Evolutionary conservation across 2,888 invertebrate genomes (phyloP).

Genomic region (Caenorhabditis virilis): DNA sequence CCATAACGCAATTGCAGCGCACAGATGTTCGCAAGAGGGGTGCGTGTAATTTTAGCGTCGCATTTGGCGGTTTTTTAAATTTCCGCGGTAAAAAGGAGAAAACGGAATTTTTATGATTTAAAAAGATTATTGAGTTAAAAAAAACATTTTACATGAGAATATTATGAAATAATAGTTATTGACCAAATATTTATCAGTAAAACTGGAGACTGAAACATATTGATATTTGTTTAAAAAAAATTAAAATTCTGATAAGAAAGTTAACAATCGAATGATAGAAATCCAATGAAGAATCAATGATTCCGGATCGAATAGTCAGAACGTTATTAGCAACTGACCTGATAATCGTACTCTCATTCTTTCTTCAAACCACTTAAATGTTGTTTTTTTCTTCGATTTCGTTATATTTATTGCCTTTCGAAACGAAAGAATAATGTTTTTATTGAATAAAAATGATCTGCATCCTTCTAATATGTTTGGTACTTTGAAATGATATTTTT

Average conservation of each 20-base stretch:
- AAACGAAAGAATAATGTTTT: neutral
- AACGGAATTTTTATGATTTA: too few species aligned
- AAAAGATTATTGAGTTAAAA: too few species aligned
- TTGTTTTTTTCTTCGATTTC: neutral
- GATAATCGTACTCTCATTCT: slow-evolving; percentile 21
- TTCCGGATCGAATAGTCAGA: neutral
- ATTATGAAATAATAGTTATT: neutral
- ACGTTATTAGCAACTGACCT: slow-evolving; percentile 31
- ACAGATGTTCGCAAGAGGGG: neutral
- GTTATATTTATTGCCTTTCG: neutral
- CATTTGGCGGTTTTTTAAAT: too few species aligned
- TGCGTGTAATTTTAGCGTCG: too few species aligned
- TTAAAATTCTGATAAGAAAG: neutral
- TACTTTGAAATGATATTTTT: too few species aligned
- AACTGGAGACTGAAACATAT: neutral
- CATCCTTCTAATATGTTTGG: too few species aligned
- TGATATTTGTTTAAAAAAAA: too few species aligned
- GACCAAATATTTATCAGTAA: neutral
- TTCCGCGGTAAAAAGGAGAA: too few species aligned
- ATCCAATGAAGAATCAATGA: neutral
- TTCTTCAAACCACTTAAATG: slow-evolving; percentile 5
- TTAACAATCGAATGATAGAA: neutral
- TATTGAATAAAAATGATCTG: neutral
- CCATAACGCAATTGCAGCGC: neutral
- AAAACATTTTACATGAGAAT: too few species aligned